Conservation (phyloP, 2,113 vertebrate genomes). For the Orientallactaga bullata region DNA sequence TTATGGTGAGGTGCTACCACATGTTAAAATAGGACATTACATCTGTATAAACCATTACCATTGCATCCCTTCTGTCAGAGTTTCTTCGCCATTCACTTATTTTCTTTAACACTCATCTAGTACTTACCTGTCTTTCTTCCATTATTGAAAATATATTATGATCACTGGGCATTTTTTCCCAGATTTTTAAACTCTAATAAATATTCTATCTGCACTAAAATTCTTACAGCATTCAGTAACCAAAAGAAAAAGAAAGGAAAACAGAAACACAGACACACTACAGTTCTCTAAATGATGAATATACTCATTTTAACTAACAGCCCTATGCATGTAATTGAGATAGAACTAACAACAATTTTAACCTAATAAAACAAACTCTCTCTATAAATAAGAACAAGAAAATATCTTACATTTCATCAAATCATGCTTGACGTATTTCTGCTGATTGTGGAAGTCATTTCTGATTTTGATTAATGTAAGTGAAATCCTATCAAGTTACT, state of each 20-base stretch:
- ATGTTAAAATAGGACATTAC: not conserved
- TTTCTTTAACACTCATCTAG: not conserved
- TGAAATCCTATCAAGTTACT: not conserved
- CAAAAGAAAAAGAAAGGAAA: too few relatives aligned
- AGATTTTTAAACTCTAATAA: not conserved
- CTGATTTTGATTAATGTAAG: too few relatives aligned
- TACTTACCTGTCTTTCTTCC: not conserved
- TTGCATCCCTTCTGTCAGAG: not conserved
- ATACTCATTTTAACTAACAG: not conserved
- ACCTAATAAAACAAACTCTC: not conserved
- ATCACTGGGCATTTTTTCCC: not conserved
- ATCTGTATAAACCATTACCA: not conserved
- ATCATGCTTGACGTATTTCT: too few relatives aligned
- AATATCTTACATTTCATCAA: not conserved
- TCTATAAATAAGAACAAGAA: not conserved
- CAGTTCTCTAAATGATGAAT: not conserved
- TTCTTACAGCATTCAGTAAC: too few relatives aligned
- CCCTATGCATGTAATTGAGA: not conserved
- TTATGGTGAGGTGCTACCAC: not conserved
- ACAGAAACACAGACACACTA: too few relatives aligned
- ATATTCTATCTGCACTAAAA: not conserved
- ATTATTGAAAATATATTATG: not conserved
- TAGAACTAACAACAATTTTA: not conserved
- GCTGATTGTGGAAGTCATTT: too few relatives aligned
- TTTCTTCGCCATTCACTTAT: not conserved